phyloP scores from a whole-genome alignment of 2,888 invertebrate species.

The Silvanus unidentatus region DNA sequence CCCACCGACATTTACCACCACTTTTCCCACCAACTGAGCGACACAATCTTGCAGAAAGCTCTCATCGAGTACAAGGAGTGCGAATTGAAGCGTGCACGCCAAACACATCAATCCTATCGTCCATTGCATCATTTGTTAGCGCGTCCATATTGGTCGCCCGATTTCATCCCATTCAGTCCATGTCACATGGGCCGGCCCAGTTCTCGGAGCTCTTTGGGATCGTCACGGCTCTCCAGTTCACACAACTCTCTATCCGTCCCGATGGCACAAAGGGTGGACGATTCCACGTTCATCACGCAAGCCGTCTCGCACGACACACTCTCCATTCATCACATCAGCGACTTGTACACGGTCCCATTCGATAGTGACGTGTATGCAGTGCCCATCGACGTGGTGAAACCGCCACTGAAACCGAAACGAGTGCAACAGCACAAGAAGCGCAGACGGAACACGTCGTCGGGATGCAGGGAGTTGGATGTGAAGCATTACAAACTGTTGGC shows the following conservation, averaged over 20 bases:
- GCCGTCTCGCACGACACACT: slow-evolving; percentile 83
- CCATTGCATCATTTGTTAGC: slow-evolving; percentile 24
- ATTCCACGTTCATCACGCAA: slow-evolving; percentile 81
- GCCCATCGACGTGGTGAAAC: slow-evolving; percentile 73
- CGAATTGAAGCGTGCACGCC: slow-evolving; percentile 19
- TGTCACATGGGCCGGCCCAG: slow-evolving; percentile 55
- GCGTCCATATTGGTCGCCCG: slow-evolving; percentile 51
- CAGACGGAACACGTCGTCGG: slow-evolving; percentile 42
- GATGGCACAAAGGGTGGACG: slow-evolving; percentile 69
- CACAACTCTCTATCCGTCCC: slow-evolving; percentile 73
- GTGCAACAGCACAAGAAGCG: slow-evolving; percentile 41
- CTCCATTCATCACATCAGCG: slow-evolving; percentile 69
- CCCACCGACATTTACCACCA: slow-evolving; percentile 41
- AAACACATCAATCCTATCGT: slow-evolving; percentile 19
- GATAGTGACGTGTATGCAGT: slow-evolving; percentile 85
- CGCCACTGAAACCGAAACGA: slow-evolving; percentile 49
- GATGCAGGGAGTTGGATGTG: slow-evolving; percentile 38
- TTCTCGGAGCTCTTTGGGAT: slow-evolving; percentile 70
- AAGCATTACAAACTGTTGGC: slow-evolving; percentile 8
- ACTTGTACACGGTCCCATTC: slow-evolving; percentile 83
- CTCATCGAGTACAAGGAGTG: slow-evolving; percentile 45
- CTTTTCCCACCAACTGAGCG: slow-evolving; percentile 47
- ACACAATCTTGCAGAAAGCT: slow-evolving; percentile 48
- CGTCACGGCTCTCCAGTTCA: slow-evolving; percentile 74
- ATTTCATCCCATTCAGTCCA: slow-evolving; percentile 57